Base-by-base conservation (phyloP, 2,113 vertebrate species). In the Nematolebias whitei region DNA sequence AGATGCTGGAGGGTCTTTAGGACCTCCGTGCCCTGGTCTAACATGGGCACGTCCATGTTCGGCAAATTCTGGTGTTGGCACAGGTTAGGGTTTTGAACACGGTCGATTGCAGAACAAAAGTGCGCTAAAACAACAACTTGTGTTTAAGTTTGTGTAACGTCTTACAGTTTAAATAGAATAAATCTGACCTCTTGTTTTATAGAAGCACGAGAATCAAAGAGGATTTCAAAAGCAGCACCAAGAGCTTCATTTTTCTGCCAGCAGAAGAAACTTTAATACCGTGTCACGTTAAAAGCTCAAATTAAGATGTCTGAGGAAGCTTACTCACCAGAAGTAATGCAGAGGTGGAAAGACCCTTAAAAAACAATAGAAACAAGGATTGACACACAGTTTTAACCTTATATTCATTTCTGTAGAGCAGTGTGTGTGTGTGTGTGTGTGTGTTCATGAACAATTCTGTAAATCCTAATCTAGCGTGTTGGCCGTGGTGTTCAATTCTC, bases 1-100 rank as follows among this genome's bases (percentile, higher is more conserved):
- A 99, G 96, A 91, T 98, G 95, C 95, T 98, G 96, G 90, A 99
- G 91, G 80, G 95, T 98, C 95, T 95, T 95, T 85, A 99, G 95
- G 74, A 99, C 96, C 90, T 96, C 94, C 53, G 93, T 93, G 84
- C 94, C 93, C 8, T 98, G 95, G 88, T 98, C 96, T 81, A 96
- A 83, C 93, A 94, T 90, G 76, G 94, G 92, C 78, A 93, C 68
- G 55, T 98, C 96, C 47, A 93, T 50, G 66, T 88, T 90, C 58
- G 90, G 93, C 82, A 93, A 91, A 60, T 86, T 90, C 94, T 97
- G 88, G 39, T 74, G 50, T 14, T 6, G 26, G 57, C 3, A n/a
- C n/a, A n/a, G 52, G 18, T 55, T 55, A 14, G 10, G 32, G 5
- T 10, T 6, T 35, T 35, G 9, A 6, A 35, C 32, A 29, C 7